Conservation (phyloP, 2,113 vertebrate species). For the Bujurquina vittata region DNA sequence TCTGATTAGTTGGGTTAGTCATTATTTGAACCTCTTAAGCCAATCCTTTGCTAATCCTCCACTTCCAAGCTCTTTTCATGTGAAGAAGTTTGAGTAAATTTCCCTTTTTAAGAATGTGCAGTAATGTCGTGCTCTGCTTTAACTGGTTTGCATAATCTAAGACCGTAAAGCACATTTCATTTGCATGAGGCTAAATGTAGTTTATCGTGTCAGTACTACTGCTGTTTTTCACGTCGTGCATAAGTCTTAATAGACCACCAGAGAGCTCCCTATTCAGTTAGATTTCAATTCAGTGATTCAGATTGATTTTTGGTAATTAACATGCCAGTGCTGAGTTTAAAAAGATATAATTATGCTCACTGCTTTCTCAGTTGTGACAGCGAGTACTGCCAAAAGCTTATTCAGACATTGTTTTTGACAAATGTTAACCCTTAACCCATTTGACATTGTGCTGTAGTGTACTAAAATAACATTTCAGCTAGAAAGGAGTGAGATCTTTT, state of each 20-base stretch:
- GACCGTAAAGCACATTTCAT: background rate
- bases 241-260: background rate
- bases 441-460: background rate
- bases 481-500: background rate
- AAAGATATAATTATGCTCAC: conserved; percentile 23
- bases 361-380: conserved; percentile 9
- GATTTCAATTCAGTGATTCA: conserved; percentile 27
- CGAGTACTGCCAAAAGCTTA: conserved; percentile 11
- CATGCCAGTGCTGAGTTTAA: conserved; percentile 23
- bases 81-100: conserved; percentile 40
- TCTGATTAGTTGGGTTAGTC: conserved; percentile 72
- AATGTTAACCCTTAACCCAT: conserved; percentile 28
- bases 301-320: conserved; percentile 30
- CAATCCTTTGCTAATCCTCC: conserved; percentile 71
- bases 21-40: conserved; percentile 69
- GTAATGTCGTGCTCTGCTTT: conserved; percentile 17
- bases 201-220: background rate
- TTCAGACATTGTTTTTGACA: conserved; percentile 33
- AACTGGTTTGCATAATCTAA: background rate
- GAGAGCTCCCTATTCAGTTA: background rate
- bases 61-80: conserved; percentile 49
- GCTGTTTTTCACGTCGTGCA: background rate
- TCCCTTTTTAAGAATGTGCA: conserved; percentile 25
- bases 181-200: conserved; percentile 13
- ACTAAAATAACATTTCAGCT: conserved; percentile 1